phyloP scores from a whole-genome alignment of 1,140 invertebrate genomes.

The Lucilia cuprina region DNA sequence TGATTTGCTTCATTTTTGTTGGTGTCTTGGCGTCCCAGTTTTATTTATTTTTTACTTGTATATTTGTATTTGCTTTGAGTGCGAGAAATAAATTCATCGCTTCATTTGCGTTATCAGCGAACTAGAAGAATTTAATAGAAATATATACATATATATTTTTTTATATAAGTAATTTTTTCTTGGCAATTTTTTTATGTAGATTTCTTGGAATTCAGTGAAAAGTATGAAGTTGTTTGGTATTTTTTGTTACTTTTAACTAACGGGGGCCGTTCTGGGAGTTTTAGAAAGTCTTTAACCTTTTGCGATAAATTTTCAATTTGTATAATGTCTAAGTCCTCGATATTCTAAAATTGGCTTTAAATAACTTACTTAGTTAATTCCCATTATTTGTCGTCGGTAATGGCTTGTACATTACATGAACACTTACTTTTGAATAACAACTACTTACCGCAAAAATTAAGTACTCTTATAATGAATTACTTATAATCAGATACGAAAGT shows the following conservation, averaged over 20 bases:
- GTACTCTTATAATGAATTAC: too few species aligned
- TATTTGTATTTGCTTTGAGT: background rate
- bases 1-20: background rate
- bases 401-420: too few species aligned
- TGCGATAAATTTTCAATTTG: too few species aligned
- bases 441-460: too few species aligned
- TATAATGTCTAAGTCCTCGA: too few species aligned
- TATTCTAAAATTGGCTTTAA: too few species aligned
- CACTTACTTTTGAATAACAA: too few species aligned
- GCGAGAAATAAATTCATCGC: background rate
- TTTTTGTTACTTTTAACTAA: background rate
- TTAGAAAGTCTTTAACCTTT: too few species aligned
- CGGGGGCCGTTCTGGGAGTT: background rate
- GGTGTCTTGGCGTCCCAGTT: background rate
- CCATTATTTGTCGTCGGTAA: too few species aligned
- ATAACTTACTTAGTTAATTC: too few species aligned
- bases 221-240: background rate
- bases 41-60: background rate
- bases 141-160: background rate
- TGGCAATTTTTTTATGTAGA: background rate
- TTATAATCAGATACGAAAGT: too few species aligned
- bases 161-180: background rate
- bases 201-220: background rate
- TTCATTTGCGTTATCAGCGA: constrained; percentile 17
- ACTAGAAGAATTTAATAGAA: constrained; percentile 11